Evolutionary conservation across 2,888 invertebrate genomes (phyloP).

Genomic region (Cecidostiba fungosa): DNA sequence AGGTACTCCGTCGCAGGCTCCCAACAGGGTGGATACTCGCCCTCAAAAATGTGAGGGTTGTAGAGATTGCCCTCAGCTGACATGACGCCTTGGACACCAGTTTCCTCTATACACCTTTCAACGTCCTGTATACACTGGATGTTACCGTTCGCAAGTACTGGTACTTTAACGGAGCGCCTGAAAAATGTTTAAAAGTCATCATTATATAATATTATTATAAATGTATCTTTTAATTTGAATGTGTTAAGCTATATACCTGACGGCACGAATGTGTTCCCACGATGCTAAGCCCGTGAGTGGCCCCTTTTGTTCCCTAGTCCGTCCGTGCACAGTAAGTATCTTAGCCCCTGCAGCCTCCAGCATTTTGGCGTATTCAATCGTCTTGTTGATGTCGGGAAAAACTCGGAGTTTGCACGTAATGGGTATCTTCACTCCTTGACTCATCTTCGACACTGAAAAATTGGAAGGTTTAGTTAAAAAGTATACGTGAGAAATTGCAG

Average conservation of each 20-base stretch:
- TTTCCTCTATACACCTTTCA: slow-evolving; percentile 90
- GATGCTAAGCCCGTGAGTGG: slow-evolving; percentile 96
- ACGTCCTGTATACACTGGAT: slow-evolving; percentile 95
- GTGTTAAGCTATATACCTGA: slow-evolving; percentile 85
- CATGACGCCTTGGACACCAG: slow-evolving; percentile 94
- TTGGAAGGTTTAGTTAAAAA: background rate
- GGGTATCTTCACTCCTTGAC: slow-evolving; percentile 88
- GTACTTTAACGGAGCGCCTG: slow-evolving; percentile 86
- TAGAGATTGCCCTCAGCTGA: slow-evolving; percentile 97
- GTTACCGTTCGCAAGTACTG: slow-evolving; percentile 98
- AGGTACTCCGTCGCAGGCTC: slow-evolving; percentile 94
- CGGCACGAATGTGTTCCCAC: slow-evolving; percentile 95
- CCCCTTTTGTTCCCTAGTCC: slow-evolving; percentile 98
- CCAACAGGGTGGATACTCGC: slow-evolving; percentile 91
- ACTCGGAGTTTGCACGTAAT: slow-evolving; percentile 98
- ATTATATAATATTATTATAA: background rate
- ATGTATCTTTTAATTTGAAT: background rate
- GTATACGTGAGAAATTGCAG: background rate
- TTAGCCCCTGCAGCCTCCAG: slow-evolving; percentile 95
- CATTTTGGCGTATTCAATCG: slow-evolving; percentile 96
- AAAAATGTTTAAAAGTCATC: background rate
- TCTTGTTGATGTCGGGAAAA: slow-evolving; percentile 91
- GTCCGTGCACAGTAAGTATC: slow-evolving; percentile 96
- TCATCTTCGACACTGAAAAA: slow-evolving; percentile 84
- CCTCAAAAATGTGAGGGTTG: slow-evolving; percentile 96